Evolutionary conservation across 2,797 vertebrate genomes (phyloP).

Genomic region (Sebastes dallii): DNA sequence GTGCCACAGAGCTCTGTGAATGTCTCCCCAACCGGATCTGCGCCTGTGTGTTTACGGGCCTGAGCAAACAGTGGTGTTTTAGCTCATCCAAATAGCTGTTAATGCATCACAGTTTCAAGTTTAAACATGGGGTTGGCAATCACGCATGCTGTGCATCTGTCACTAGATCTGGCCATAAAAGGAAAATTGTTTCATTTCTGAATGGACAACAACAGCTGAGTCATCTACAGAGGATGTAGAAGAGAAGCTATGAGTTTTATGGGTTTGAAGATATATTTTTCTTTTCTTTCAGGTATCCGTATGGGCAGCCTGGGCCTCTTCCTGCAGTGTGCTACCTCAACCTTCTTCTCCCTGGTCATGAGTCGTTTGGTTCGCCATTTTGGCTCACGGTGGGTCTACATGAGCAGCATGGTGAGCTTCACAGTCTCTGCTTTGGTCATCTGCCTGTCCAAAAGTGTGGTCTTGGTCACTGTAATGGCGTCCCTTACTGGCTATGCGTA

Average conservation of each 20-base stretch:
- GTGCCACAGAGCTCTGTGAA: not conserved
- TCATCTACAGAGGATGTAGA: not conserved
- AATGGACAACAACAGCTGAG: not conserved
- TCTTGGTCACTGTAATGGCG: conserved; percentile 81
- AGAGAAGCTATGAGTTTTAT: not conserved
- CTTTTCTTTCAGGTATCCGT: conserved; percentile 79
- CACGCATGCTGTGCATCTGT: not conserved
- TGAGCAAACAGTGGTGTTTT: conserved; percentile 11
- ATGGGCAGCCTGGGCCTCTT: conserved; percentile 87
- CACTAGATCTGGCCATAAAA: not conserved
- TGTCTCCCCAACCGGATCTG: not conserved
- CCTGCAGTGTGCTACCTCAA: conserved; percentile 86
- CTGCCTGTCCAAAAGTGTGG: conserved; percentile 82
- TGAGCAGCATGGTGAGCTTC: conserved; percentile 86
- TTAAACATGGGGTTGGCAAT: not conserved
- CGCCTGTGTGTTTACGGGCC: conserved; percentile 7
- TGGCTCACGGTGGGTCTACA: conserved; percentile 80
- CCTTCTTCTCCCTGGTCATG: conserved; percentile 84
- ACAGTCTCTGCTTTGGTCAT: conserved; percentile 82
- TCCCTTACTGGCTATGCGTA: conserved; percentile 86
- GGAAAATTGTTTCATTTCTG: not conserved
- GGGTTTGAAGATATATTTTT: not conserved
- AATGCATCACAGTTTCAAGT: conserved; percentile 3
- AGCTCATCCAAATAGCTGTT: not conserved
- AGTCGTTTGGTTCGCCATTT: conserved; percentile 79